Evolutionary conservation across 2,888 invertebrate genomes (phyloP).

Genomic region (Theodoxus fluviatilis): DNA sequence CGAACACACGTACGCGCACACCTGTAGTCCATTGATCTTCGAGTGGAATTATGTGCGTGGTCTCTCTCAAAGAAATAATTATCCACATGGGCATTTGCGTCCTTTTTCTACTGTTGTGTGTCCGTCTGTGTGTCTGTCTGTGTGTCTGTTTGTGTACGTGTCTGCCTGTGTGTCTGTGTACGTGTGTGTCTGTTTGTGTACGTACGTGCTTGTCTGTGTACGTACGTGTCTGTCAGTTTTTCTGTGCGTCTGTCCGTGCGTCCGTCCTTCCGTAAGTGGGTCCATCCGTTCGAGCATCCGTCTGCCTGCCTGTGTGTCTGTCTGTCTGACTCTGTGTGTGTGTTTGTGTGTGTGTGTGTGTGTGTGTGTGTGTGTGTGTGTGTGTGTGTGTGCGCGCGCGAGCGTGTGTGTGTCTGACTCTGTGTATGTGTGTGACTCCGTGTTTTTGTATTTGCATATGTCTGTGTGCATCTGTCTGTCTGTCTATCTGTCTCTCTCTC

Average conservation of each 20-base stretch:
- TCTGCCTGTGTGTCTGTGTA: slow-evolving; percentile 12
- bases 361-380: slow-evolving; percentile 8
- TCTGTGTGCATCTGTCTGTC: slow-evolving; percentile 7
- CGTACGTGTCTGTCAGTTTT: slow-evolving; percentile 13
- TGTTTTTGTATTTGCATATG: background rate
- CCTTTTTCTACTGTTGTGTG: too few relatives aligned
- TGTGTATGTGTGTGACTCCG: slow-evolving; percentile 12
- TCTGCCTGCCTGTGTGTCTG: background rate
- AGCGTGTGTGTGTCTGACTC: background rate
- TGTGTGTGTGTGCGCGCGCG: slow-evolving; percentile 4
- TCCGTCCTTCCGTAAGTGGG: background rate
- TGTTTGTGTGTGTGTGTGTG: background rate
- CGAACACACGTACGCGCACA: too few relatives aligned
- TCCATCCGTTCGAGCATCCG: background rate
- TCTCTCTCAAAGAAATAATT: too few relatives aligned
- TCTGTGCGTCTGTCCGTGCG: slow-evolving; percentile 21
- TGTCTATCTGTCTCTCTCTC: slow-evolving; percentile 12
- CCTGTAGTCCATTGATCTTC: too few relatives aligned
- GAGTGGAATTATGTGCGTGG: too few relatives aligned
- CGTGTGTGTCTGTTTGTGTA: background rate
- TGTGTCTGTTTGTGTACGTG: too few relatives aligned
- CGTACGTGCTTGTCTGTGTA: slow-evolving; percentile 10
- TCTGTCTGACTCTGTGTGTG: background rate
- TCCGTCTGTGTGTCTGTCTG: too few relatives aligned
- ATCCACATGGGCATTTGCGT: too few relatives aligned